Base-by-base conservation (phyloP, 2,797 vertebrate genomes). In the Tragelaphus eurycerus region DNA sequence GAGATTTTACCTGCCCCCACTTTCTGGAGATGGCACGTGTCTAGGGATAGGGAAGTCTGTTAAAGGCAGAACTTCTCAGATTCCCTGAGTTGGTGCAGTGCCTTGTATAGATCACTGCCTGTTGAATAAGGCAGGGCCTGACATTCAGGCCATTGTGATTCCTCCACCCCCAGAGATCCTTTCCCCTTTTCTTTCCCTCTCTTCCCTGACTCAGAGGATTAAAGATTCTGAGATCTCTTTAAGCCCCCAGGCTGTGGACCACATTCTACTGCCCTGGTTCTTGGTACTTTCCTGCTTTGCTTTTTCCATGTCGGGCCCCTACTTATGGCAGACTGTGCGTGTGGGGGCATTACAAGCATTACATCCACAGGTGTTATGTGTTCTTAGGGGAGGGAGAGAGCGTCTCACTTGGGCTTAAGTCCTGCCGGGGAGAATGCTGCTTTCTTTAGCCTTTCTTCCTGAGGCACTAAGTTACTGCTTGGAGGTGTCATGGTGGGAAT, bases 191-290 rank as follows among this genome's bases (percentile, higher is more conserved):
- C 25, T 59, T 38, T 6, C 8, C 4, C 31, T 74, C 43, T 74
- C 50, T n/a, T 78, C 50, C 13, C 46, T 64, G 19, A 23, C 71
- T 81, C 84, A 90, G 85, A 95, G 60, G 88, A 93, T 74, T 96
- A 67, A 48, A 27, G 60, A 62, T 74, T 95, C 82, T 46, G 4
- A 43, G 81, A 89, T 54, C 27, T 79, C 38, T 46, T 54, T 62
- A 48, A 81, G 48, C 17, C 59, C 10, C 11, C 12, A 25, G 31
- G 16, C 59, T 4, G 19, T 60, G 59, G 62, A 52, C 74, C 57
- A 27, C 46, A 13, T 88, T 88, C 55, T 64, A 0, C 71, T 23
- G 29, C 29, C 7, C 38, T 79, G n/a, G 38, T 59, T 84, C n/a
- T 25, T 23, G 52, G 59, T 48, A 12, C n/a, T 48, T 93, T 78